These are phyloP conservation scores for Cirrhinus molitorella DNA, from an alignment of 2,797 vertebrate genomes.

Conservation along the genomic window DNA sequence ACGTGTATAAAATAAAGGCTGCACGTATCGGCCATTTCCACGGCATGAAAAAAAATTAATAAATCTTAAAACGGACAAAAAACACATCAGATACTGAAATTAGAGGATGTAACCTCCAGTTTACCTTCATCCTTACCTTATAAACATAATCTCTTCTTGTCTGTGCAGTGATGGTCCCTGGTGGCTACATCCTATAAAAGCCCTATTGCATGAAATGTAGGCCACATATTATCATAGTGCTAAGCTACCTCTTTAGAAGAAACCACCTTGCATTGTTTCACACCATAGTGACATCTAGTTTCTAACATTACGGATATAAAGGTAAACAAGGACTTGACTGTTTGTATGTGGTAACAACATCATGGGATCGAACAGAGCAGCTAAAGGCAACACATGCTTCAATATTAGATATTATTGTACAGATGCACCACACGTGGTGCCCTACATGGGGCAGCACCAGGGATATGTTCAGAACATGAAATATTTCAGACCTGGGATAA, in stretches of 20 bases:
- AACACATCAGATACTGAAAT: conserved; percentile 25
- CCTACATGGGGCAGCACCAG: conserved; percentile 43
- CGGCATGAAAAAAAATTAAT: conserved; percentile 54
- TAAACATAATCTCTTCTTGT: conserved; percentile 67
- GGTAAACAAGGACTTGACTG: conserved; percentile 57
- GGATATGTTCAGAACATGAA: conserved; percentile 15
- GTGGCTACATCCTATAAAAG: conserved; percentile 54
- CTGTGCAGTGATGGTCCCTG: conserved; percentile 45
- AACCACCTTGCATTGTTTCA: conserved; percentile 44
- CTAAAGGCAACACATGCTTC: conserved; percentile 74
- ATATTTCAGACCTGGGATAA: conserved; percentile 59
- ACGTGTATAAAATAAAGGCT: conserved; percentile 70
- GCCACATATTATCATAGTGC: conserved; percentile 71
- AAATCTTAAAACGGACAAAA: conserved; percentile 50
- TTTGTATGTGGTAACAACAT: conserved; percentile 41
- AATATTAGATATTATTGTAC: conserved; percentile 59
- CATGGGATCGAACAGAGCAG: conserved; percentile 57
- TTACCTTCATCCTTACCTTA: conserved; percentile 53
- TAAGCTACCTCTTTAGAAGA: conserved; percentile 70
- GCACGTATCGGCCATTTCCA: conserved; percentile 56
- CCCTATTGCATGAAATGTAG: conserved; percentile 68
- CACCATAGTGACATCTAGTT: conserved; percentile 48
- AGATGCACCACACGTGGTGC: conserved; percentile 45
- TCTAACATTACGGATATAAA: conserved; percentile 53
- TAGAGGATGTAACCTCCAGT: conserved; percentile 39